Percentiles rank a stretch among this genome's conserved stretches.
Evolutionary conservation across 2,888 invertebrate genomes (phyloP).

Genomic region (Thymelicus lineola): DNA sequence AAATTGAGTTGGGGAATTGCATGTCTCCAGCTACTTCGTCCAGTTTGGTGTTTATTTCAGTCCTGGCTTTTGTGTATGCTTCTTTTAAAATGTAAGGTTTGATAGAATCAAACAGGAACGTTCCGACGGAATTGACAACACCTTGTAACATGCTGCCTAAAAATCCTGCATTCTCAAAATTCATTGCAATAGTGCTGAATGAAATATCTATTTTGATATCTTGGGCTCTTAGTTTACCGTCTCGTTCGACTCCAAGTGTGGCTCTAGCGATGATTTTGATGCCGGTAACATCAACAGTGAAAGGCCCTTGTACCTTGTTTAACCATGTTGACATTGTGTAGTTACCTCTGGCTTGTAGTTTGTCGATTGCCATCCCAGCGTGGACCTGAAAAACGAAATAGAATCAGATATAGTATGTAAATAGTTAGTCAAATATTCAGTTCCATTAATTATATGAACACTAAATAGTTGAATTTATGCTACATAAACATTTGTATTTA

Average conservation of each 20-base stretch:
- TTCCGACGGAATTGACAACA: slow-evolving; percentile 92
- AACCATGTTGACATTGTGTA: slow-evolving; percentile 91
- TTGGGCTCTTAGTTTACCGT: slow-evolving; percentile 91
- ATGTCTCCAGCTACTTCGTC: slow-evolving; percentile 88
- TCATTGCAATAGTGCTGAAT: slow-evolving; percentile 90
- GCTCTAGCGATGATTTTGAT: slow-evolving; percentile 89
- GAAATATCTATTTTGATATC: slow-evolving; percentile 92
- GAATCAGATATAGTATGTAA: neutral
- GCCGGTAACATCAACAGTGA: slow-evolving; percentile 89
- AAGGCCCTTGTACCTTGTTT: slow-evolving; percentile 90
- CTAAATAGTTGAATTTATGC: too few relatives aligned
- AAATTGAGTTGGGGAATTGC: slow-evolving; percentile 93
- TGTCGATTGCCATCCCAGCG: slow-evolving; percentile 89
- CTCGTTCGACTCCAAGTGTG: slow-evolving; percentile 88
- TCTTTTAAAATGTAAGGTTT: slow-evolving; percentile 93
- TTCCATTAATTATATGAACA: too few relatives aligned
- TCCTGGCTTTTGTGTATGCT: slow-evolving; percentile 90
- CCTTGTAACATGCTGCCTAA: slow-evolving; percentile 89
- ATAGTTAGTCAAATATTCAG: too few relatives aligned
- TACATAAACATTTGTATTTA: too few relatives aligned
- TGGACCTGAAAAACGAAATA: slow-evolving; percentile 83
- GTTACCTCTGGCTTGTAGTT: slow-evolving; percentile 89
- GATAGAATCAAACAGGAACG: slow-evolving; percentile 93
- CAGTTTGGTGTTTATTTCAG: slow-evolving; percentile 90
- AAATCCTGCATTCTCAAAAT: slow-evolving; percentile 93